Evolutionary conservation across 2,113 vertebrate species (phyloP).

Genomic region (Mustela lutreola): DNA sequence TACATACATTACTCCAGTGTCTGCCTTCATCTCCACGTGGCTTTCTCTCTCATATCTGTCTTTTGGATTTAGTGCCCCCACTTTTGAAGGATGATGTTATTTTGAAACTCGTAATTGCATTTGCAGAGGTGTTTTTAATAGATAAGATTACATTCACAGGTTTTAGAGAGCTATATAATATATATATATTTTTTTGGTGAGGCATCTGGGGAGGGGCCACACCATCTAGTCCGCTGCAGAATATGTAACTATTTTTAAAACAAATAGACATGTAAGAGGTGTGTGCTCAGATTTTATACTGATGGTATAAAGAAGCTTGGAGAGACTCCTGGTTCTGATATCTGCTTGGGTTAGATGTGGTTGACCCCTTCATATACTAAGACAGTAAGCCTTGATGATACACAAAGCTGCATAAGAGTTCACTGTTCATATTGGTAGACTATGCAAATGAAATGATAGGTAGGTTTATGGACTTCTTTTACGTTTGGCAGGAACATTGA

Average conservation of each 20-base stretch:
- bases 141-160: not conserved
- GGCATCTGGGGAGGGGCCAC: not conserved
- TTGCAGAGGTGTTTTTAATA: not conserved
- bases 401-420: not conserved
- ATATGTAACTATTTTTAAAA: not conserved
- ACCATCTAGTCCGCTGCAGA: not conserved
- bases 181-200: not conserved
- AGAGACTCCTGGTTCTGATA: not conserved
- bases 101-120: not conserved
- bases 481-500: not conserved
- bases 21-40: not conserved
- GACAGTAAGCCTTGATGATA: not conserved
- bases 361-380: not conserved
- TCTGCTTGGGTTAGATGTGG: not conserved
- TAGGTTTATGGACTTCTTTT: constrained; percentile 3
- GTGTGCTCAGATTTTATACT: not conserved
- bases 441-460: not conserved
- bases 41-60: not conserved
- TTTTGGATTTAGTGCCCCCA: not conserved
- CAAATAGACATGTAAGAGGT: not conserved
- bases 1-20: not conserved
- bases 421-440: not conserved
- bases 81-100: not conserved
- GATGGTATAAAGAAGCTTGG: not conserved
- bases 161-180: not conserved